Evolutionary conservation across 2,797 vertebrate genomes (phyloP).

Genomic region (Heteromormyrus szaboi): DNA sequence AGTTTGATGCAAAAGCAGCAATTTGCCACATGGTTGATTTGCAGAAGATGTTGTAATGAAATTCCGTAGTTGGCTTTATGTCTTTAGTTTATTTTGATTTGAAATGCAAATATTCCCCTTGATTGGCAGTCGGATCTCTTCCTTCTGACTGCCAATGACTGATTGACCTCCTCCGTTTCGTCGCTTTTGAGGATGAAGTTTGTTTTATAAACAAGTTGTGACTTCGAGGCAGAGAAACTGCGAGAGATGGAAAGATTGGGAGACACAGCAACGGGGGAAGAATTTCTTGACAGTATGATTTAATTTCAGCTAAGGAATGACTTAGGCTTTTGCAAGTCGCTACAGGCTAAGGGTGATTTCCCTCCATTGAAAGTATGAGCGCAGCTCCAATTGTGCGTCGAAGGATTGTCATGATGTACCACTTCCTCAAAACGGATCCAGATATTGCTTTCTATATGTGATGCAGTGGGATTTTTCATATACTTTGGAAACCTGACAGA

Average conservation of each 20-base stretch:
- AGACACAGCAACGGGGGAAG: background rate
- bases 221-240: background rate
- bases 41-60: constrained; percentile 3
- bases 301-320: constrained; percentile 4
- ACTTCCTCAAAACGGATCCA: background rate
- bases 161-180: background rate
- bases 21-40: constrained; percentile 9
- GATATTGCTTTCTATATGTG: background rate
- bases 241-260: background rate
- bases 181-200: constrained; percentile 2
- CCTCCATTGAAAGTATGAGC: background rate
- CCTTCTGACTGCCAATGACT: background rate
- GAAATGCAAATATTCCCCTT: background rate
- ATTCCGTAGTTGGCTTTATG: constrained; percentile 8
- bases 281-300: background rate
- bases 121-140: background rate
- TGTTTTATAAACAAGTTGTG: background rate
- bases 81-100: background rate
- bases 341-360: background rate
- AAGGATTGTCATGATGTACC: background rate
- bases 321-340: background rate
- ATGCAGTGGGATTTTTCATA: background rate
- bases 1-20: constrained; percentile 5
- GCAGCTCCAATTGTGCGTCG: background rate
- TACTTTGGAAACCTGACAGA: background rate